A percentile compares a stretch with the other conserved stretches of the same genome.
Evolutionary conservation across 2,797 vertebrate species (phyloP).

Genomic region (Adrianichthys oophorus): DNA sequence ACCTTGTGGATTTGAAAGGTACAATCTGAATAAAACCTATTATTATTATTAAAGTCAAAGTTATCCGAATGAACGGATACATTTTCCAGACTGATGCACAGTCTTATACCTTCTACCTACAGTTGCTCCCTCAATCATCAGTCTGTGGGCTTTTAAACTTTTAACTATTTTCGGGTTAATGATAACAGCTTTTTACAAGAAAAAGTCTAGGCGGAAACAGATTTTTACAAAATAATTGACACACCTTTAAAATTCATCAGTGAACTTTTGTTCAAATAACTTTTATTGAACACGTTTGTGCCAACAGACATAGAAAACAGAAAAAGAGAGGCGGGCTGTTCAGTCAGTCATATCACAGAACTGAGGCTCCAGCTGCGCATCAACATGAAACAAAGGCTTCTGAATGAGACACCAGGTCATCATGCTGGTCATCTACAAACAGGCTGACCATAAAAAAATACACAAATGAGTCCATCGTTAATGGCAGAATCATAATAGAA

Average conservation of each 20-base stretch:
- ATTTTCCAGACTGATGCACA: too few relatives aligned
- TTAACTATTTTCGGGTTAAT: too few relatives aligned
- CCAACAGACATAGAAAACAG: conserved; percentile 33
- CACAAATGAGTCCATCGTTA: conserved; percentile 21
- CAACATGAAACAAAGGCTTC: conserved; percentile 24
- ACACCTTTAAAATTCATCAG: background rate
- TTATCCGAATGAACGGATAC: too few relatives aligned
- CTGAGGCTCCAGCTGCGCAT: conserved; percentile 27
- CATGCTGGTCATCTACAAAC: background rate
- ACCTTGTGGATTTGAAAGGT: too few relatives aligned
- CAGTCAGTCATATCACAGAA: conserved; percentile 30
- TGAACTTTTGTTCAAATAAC: conserved; percentile 26
- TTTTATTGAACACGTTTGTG: conserved; percentile 57
- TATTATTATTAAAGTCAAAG: too few relatives aligned
- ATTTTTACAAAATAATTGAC: too few relatives aligned
- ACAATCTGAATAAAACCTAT: too few relatives aligned
- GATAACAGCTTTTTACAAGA: too few relatives aligned
- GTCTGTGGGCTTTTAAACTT: too few relatives aligned
- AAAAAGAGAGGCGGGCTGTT: conserved; percentile 24
- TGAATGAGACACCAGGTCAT: background rate
- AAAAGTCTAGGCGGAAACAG: too few relatives aligned
- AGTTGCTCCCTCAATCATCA: too few relatives aligned
- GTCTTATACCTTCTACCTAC: too few relatives aligned
- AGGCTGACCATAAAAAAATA: conserved; percentile 10
- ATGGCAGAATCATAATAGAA: conserved; percentile 1